These are phyloP conservation scores for Caradrina kadenii DNA, from an alignment of 2,888 invertebrate species.

Conservation along the genomic window DNA sequence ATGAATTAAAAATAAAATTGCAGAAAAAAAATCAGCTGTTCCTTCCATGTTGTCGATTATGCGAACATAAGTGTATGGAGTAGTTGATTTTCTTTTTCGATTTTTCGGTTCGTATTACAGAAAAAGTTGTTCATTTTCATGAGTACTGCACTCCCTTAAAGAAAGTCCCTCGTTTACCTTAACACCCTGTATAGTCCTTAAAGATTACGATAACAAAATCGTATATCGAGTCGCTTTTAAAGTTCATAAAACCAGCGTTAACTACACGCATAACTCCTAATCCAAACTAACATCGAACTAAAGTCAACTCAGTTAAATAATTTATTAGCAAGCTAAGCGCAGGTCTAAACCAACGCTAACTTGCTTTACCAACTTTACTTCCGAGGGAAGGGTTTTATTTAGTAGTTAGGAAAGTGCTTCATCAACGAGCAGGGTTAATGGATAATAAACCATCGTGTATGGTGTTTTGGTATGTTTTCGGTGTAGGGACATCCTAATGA, in stretches of 20 bases:
- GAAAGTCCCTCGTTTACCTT: too few relatives aligned
- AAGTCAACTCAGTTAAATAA: slow-evolving; percentile 50
- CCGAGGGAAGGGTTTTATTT: slow-evolving; percentile 44
- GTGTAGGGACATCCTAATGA: too few relatives aligned
- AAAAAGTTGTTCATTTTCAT: too few relatives aligned
- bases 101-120: too few relatives aligned
- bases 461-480: not conserved
- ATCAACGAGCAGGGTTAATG: slow-evolving; percentile 10
- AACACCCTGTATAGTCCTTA: too few relatives aligned
- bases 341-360: slow-evolving; percentile 38
- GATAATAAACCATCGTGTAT: slow-evolving; percentile 22
- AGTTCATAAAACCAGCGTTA: not conserved
- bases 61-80: too few relatives aligned
- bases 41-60: too few relatives aligned
- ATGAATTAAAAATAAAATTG: too few relatives aligned
- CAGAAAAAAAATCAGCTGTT: too few relatives aligned
- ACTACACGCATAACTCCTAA: slow-evolving; percentile 7
- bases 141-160: too few relatives aligned
- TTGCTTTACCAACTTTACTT: slow-evolving; percentile 37
- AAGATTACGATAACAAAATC: not conserved
- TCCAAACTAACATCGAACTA: slow-evolving; percentile 26
- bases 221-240: not conserved
- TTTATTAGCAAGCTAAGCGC: slow-evolving; percentile 55
- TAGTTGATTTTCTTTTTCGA: too few relatives aligned
- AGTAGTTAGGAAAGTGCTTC: slow-evolving; percentile 43